These are phyloP conservation scores for Gerris buenoi DNA, from an alignment of 1,140 invertebrate genomes.

Conservation along the genomic window DNA sequence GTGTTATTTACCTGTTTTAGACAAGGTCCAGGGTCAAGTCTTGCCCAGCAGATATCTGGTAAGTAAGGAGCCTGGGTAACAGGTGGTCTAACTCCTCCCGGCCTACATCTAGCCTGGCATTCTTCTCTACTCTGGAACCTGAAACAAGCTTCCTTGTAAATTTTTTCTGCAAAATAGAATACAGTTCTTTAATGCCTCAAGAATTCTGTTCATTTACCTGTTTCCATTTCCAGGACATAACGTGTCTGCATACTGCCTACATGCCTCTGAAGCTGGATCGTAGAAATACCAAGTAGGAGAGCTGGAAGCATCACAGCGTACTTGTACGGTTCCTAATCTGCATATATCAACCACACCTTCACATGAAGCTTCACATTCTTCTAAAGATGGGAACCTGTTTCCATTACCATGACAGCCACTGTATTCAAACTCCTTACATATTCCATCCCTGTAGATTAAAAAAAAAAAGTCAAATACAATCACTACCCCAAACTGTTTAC, in stretches of 20 bases:
- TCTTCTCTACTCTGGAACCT: constrained; percentile 32
- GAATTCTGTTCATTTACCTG: background rate
- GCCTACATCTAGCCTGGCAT: constrained; percentile 31
- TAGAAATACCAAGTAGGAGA: background rate
- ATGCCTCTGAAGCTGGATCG: background rate
- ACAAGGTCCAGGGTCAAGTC: constrained; percentile 54
- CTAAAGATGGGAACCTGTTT: constrained; percentile 38
- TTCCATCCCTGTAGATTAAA: constrained; percentile 38
- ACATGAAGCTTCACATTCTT: constrained; percentile 32
- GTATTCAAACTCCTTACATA: constrained; percentile 58
- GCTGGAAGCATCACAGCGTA: background rate
- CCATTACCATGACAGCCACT: constrained; percentile 54
- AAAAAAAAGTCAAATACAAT: no score
- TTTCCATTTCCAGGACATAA: background rate
- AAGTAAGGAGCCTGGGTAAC: constrained; percentile 5
- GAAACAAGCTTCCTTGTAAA: constrained; percentile 23
- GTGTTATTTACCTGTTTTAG: constrained; percentile 34
- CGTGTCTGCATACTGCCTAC: constrained; percentile 26
- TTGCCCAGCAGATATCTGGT: constrained; percentile 17
- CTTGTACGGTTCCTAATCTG: background rate
- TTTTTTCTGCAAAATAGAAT: background rate
- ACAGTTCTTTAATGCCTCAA: background rate
- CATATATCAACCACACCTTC: background rate
- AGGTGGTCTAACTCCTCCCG: background rate
- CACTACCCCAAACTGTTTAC: no score